phyloP scores from a whole-genome alignment of 2,888 invertebrate genomes.

The Volucella inanis region DNA sequence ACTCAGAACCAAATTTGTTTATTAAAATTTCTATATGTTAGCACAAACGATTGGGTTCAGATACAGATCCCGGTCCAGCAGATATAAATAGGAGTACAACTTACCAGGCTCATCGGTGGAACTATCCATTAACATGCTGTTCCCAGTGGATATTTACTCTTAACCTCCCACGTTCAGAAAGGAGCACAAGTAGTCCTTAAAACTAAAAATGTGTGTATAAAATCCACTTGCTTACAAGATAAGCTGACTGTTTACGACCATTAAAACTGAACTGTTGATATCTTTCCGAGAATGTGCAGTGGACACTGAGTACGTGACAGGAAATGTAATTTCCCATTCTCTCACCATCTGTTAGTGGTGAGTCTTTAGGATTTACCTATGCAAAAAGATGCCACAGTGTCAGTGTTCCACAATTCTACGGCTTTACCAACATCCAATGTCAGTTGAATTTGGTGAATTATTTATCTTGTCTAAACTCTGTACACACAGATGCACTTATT shows the following conservation, averaged over 20 bases:
- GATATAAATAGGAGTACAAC: conserved; percentile 8
- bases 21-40: conserved; percentile 46
- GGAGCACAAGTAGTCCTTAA: conserved; percentile 1
- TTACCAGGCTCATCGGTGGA: conserved; percentile 25
- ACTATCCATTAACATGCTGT: neutral
- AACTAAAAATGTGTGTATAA: conserved; percentile 51
- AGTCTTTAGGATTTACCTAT: conserved; percentile 18
- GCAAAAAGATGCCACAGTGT: conserved; percentile 31
- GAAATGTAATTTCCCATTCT: conserved; percentile 67
- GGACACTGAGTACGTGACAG: conserved; percentile 73
- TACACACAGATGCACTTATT: neutral
- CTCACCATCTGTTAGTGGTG: conserved; percentile 7
- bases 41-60: conserved; percentile 6
- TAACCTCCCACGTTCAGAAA: conserved; percentile 42
- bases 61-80: neutral
- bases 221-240: conserved; percentile 70
- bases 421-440: conserved; percentile 36
- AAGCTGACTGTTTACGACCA: conserved; percentile 72
- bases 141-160: conserved; percentile 39
- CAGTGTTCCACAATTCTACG: neutral
- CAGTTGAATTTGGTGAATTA: conserved; percentile 64
- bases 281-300: conserved; percentile 64
- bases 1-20: conserved; percentile 38
- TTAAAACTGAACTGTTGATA: conserved; percentile 74
- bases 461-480: conserved; percentile 59